Conservation (phyloP, 2,888 invertebrate genomes). For the Hololepta plana region DNA sequence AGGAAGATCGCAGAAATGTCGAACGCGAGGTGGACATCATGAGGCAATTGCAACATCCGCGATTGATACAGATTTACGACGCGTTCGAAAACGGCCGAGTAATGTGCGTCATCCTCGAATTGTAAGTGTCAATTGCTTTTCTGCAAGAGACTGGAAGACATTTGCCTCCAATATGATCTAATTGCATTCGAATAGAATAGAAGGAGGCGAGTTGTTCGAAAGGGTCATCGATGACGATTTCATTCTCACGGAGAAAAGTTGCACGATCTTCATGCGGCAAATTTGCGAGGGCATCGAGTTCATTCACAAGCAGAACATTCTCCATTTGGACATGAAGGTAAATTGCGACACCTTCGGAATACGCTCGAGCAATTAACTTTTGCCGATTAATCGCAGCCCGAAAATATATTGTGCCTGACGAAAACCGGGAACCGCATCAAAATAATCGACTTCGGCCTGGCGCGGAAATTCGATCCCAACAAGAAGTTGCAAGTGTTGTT, state of each 20-base stretch:
- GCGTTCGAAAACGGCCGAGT: conserved; percentile 87
- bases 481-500: conserved; percentile 88
- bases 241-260: conserved; percentile 87
- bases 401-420: conserved; percentile 93
- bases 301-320: conserved; percentile 86
- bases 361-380: too few relatives aligned
- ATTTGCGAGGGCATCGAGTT: conserved; percentile 97
- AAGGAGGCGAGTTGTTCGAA: conserved; percentile 97
- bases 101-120: conserved; percentile 92
- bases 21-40: conserved; percentile 95
- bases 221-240: conserved; percentile 97
- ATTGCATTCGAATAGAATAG: conserved; percentile 83
- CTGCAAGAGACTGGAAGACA: too few relatives aligned
- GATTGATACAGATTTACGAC: conserved; percentile 93
- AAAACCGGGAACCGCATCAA: conserved; percentile 95
- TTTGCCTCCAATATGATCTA: too few relatives aligned
- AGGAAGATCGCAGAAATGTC: conserved; percentile 80
- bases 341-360: conserved; percentile 8
- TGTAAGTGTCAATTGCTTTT: conserved; percentile 63
- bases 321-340: conserved; percentile 97
- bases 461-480: conserved; percentile 77
- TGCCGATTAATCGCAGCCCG: conserved; percentile 48
- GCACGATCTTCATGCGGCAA: conserved; percentile 92
- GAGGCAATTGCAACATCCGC: conserved; percentile 82
- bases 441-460: conserved; percentile 96